phyloP scores from a whole-genome alignment of 2,113 vertebrate genomes.

The Irena cyanogastra region DNA sequence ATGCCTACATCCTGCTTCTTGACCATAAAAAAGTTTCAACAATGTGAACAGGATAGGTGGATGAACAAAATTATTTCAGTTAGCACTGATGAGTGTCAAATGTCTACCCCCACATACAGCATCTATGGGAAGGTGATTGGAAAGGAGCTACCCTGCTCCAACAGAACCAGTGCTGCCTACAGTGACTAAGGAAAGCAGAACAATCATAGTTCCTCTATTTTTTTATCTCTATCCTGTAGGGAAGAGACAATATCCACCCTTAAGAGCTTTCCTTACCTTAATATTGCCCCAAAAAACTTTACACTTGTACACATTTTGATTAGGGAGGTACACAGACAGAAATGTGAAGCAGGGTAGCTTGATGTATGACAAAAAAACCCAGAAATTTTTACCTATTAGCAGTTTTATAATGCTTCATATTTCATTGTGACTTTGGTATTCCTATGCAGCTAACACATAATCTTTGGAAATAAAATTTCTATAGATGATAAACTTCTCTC shows the following conservation, averaged over 20 bases:
- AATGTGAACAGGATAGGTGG: not conserved
- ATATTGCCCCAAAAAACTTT: not conserved
- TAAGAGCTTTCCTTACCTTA: not conserved
- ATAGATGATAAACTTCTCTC: not conserved
- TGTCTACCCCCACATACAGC: not conserved
- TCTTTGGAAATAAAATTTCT: not conserved
- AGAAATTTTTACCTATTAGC: not conserved
- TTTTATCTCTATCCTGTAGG: not conserved
- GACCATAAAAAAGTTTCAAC: not conserved
- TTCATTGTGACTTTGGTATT: not conserved
- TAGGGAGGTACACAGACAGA: not conserved
- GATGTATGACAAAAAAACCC: not conserved
- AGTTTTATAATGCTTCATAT: not conserved
- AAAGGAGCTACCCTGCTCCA: not conserved
- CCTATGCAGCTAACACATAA: not conserved
- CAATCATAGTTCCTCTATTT: not conserved
- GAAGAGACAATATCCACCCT: not conserved
- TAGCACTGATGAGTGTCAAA: not conserved
- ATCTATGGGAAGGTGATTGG: not conserved
- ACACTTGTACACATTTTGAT: not conserved
- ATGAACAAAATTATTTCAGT: not conserved
- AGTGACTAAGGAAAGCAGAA: not conserved
- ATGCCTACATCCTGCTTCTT: not conserved
- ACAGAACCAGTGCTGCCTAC: not conserved
- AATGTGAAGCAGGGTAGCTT: not conserved